Evolutionary conservation across 2,113 vertebrate species (phyloP).

Genomic region (Phocoena sinus): DNA sequence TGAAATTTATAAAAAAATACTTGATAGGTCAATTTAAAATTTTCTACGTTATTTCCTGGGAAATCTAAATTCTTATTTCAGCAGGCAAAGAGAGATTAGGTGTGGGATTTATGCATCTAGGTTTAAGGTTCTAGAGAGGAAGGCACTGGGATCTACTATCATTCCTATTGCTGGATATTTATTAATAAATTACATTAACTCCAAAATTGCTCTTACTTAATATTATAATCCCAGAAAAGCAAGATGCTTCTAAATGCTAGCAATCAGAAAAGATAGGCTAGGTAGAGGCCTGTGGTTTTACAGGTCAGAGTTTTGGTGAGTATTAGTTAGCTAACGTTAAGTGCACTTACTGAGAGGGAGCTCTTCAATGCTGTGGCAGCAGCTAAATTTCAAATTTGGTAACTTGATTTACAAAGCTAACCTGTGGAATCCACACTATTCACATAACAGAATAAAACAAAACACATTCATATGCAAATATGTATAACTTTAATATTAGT

Average conservation of each 20-base stretch:
- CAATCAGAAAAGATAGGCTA: background rate
- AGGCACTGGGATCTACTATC: background rate
- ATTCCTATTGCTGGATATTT: background rate
- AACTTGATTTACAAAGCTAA: background rate
- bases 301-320: background rate
- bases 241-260: background rate
- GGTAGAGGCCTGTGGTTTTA: background rate
- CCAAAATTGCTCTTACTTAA: background rate
- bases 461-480: background rate
- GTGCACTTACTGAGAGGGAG: background rate
- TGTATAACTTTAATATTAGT: background rate
- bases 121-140: background rate
- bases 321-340: background rate
- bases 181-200: background rate
- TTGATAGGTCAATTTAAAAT: background rate
- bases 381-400: background rate
- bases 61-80: background rate
- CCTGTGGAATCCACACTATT: background rate
- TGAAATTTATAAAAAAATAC: background rate
- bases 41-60: background rate
- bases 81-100: background rate
- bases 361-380: background rate
- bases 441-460: background rate
- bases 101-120: background rate
- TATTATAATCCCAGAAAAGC: background rate